Base-by-base conservation (phyloP, 1,140 invertebrate genomes). In the Gryllus bimaculatus region DNA sequence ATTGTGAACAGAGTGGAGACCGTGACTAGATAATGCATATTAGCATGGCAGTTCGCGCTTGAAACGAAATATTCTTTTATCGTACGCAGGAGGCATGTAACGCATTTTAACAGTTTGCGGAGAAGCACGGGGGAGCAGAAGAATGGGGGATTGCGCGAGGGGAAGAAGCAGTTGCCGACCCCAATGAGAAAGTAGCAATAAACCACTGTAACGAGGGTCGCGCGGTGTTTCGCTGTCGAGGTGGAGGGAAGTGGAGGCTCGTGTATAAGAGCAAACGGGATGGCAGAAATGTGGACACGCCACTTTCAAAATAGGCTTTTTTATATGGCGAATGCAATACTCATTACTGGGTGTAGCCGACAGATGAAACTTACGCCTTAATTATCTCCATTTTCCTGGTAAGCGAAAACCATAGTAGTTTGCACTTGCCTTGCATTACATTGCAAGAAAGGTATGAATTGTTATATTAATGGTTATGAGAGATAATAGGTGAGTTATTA, bases 41-140 rank as follows among this genome's bases (percentile, higher is more conserved):
- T 66, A 66, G 54, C 54, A 66, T 18, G 54, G 54, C 54, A 66
- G 10, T 66, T 66, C 54, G 18, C 54, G 54, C 54, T 66, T 2
- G 54, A 66, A 66, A 66, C 54, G 54, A 66, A 66, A 66, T 66
- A 66, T 66, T 66, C 54, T 66, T 66, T 66, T 66, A 66, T 66
- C 54, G 54, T 66, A 66, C 54, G 54, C 54, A 66, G 54, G 54
- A 66, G 54, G 54, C 54, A 66, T 66, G 54, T 66, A 66, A 66
- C 54, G 54, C 54, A 66, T 66, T 66, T 66, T 66, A 66, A 66
- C 54, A 66, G 54, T 66, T 66, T 18, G 54, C 18, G 18, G 54
- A 66, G 54, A 66, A 66, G 54, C 10, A 7, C 10, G 7, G 18
- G 54, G 18, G 10, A 66, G 18, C 3, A 13, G 54, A 66, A 13